Evolutionary conservation across 2,888 invertebrate genomes (phyloP).

Genomic region (Nysson spinosus): DNA sequence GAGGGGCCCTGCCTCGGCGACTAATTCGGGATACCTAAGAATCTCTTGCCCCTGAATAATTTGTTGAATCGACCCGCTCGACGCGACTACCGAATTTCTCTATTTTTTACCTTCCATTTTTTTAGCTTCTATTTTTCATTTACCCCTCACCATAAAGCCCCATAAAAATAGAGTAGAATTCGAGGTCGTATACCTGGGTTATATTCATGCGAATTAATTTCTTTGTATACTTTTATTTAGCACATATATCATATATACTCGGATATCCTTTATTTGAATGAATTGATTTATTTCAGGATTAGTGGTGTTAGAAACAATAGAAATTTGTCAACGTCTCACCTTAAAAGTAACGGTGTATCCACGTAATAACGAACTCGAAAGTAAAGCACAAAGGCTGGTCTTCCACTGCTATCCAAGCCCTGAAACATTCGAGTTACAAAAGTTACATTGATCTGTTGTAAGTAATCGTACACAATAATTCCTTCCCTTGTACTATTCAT

Average conservation of each 20-base stretch:
- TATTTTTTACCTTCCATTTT: slow-evolving; percentile 26
- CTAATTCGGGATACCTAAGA: slow-evolving; percentile 40
- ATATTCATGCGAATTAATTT: too few species aligned
- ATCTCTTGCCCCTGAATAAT: slow-evolving; percentile 40
- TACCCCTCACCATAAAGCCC: too few species aligned
- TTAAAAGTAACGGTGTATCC: slow-evolving; percentile 92
- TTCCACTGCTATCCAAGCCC: slow-evolving; percentile 94
- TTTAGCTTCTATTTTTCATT: too few species aligned
- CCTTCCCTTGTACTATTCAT: too few species aligned
- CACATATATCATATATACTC: too few species aligned
- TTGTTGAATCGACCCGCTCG: slow-evolving; percentile 32
- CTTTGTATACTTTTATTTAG: too few species aligned
- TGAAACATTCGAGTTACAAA: slow-evolving; percentile 74
- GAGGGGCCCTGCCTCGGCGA: slow-evolving; percentile 27
- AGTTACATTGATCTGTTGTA: too few species aligned
- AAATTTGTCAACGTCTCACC: slow-evolving; percentile 76
- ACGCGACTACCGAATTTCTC: slow-evolving; percentile 41
- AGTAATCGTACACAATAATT: too few species aligned
- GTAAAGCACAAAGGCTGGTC: slow-evolving; percentile 92
- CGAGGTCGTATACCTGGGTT: too few species aligned
- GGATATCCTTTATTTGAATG: not conserved
- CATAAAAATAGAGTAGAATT: too few species aligned
- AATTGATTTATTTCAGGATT: too few species aligned
- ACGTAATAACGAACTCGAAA: slow-evolving; percentile 96
- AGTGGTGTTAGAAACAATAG: not conserved